Base-by-base conservation (phyloP, 2,797 vertebrate species). In the Pampus argenteus region DNA sequence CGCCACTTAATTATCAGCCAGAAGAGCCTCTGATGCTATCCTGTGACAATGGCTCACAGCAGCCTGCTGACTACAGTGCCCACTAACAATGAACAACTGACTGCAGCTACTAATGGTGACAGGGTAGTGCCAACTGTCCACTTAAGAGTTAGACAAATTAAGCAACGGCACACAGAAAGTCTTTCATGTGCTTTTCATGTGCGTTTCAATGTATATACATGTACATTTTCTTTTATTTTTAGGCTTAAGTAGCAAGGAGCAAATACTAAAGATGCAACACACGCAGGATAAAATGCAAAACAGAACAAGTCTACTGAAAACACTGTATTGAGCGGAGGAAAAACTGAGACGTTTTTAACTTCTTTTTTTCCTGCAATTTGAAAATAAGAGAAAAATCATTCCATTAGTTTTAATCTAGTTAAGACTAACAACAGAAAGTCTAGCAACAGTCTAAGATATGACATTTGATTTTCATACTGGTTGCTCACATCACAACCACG, bases 1-100 rank as follows among this genome's bases (percentile, higher is more conserved):
- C 82, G 89, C 88, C 91, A 91, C 93, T 94, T 94, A 94, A 95
- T 94, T 94, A 94, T 93, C 93, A 91, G 91, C 82, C 88, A 84
- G 85, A 89, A 82, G 85, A 91, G 90, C 85, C 86, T 92, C 86
- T 88, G 92, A 92, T 90, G 92, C 85, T 80, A 86, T 88, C 87
- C 88, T 89, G 82, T 90, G 88, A 94, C 91, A 88, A 90, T 80
- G 84, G 90, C 91, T 91, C 90, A 83, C 83, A 90, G 88, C 89
- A 89, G 90, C 87, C 86, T 88, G 78, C 84, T 85, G 88, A 89
- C 85, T 83, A 86, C 81, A 81, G 85, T 76, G 81, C 81, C 83
- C 82, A 79, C 88, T 88, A 89, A 93, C 91, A 91, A 91, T 87
- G 86, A 90, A 82, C 71, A 86, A 87, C 71, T 66, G 79, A 88